Percentiles rank a stretch among this genome's conserved stretches.
Evolutionary conservation across 1,140 invertebrate species (phyloP).

Genomic region (Patella vulgata): DNA sequence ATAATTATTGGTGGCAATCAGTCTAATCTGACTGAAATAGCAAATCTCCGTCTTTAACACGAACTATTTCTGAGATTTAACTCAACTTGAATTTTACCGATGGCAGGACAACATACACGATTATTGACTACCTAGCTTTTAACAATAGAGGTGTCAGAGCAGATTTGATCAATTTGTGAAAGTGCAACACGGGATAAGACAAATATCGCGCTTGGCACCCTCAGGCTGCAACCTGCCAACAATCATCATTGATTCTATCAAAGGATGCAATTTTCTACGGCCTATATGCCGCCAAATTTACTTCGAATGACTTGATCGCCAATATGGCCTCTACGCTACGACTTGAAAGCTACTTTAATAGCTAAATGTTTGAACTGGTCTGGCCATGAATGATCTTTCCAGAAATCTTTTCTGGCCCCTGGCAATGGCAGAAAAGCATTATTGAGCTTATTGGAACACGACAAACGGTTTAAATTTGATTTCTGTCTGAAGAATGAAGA

Average conservation of each 20-base stretch:
- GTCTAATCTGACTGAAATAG: no score
- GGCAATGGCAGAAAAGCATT: not conserved
- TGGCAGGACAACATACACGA: no score
- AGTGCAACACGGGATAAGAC: constrained; percentile 1
- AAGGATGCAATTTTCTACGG: constrained; percentile 16
- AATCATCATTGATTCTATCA: constrained; percentile 11
- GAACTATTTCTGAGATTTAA: no score
- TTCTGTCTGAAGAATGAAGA: no score
- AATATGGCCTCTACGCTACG: not conserved
- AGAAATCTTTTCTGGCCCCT: constrained; percentile 1
- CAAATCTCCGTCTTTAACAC: no score
- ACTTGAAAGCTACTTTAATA: constrained; percentile 1
- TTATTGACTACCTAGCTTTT: not conserved
- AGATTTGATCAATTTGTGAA: constrained; percentile 11
- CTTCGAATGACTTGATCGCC: not conserved
- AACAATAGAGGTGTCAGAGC: not conserved
- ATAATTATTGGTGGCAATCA: no score
- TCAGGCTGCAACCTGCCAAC: not conserved
- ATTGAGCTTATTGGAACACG: not conserved
- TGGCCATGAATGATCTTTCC: not conserved
- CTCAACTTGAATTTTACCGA: no score
- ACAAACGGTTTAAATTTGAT: no score
- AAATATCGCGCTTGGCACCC: not conserved
- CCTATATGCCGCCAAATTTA: not conserved
- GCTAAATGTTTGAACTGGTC: not conserved